Conservation (phyloP, 2,113 vertebrate genomes). For the Calypte anna region DNA sequence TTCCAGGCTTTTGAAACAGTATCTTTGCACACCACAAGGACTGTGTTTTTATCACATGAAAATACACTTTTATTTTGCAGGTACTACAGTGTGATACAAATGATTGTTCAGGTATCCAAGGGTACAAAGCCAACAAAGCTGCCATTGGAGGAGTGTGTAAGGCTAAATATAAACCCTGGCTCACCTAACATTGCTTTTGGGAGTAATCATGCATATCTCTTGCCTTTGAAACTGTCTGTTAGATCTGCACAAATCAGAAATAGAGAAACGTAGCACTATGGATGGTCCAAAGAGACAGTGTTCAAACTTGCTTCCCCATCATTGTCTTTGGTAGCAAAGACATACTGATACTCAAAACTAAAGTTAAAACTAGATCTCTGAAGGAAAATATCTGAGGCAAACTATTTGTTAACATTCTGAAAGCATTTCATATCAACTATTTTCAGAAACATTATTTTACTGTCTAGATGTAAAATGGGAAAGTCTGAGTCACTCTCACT, state of each 20-base stretch:
- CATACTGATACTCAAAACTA: not conserved
- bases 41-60: not conserved
- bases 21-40: not conserved
- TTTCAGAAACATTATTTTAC: not conserved
- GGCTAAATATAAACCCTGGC: not conserved
- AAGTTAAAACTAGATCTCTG: not conserved
- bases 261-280: not conserved
- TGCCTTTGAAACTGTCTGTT: not conserved
- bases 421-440: not conserved
- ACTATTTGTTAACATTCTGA: not conserved
- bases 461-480: not conserved
- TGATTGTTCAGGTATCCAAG: not conserved
- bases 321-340: not conserved
- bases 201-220: fast-evolving
- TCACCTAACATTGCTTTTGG: not conserved
- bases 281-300: not conserved
- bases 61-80: fast-evolving
- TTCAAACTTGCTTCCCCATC: not conserved
- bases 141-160: not conserved
- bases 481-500: not conserved
- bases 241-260: not conserved
- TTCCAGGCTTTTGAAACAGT: not conserved
- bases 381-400: not conserved
- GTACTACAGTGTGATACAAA: not conserved
- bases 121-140: not conserved